Conservation (phyloP, 2,888 invertebrate species). For the Nasonovia ribisnigri region DNA sequence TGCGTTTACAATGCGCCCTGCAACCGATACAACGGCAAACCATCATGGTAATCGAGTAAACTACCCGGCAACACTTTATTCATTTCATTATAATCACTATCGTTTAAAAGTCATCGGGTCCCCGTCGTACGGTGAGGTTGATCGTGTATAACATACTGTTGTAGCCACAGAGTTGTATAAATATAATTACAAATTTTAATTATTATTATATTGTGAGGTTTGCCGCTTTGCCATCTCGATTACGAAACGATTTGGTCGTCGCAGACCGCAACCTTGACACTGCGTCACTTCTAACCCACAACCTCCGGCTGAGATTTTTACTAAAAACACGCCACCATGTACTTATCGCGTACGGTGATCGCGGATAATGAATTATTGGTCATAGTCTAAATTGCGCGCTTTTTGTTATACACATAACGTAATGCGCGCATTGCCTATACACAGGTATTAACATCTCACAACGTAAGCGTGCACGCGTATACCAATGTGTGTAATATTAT, state of each 20-base stretch:
- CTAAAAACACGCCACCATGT: background rate
- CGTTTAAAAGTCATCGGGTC: background rate
- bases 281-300: conserved; percentile 52
- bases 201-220: background rate
- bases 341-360: background rate
- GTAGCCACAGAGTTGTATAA: too few species aligned
- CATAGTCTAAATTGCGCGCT: background rate
- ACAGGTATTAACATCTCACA: background rate
- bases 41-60: too few species aligned
- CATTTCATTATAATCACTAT: background rate
- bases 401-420: background rate
- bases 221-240: background rate
- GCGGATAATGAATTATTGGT: background rate
- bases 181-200: background rate
- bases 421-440: background rate
- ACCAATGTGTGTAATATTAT: background rate
- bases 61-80: background rate
- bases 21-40: too few species aligned
- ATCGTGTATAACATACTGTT: too few species aligned
- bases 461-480: background rate
- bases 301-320: conserved; percentile 25
- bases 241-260: background rate
- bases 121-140: background rate
- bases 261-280: conserved; percentile 37
- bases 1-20: too few species aligned